phyloP scores from a whole-genome alignment of 2,113 vertebrate species.

The Apaloderma vittatum region DNA sequence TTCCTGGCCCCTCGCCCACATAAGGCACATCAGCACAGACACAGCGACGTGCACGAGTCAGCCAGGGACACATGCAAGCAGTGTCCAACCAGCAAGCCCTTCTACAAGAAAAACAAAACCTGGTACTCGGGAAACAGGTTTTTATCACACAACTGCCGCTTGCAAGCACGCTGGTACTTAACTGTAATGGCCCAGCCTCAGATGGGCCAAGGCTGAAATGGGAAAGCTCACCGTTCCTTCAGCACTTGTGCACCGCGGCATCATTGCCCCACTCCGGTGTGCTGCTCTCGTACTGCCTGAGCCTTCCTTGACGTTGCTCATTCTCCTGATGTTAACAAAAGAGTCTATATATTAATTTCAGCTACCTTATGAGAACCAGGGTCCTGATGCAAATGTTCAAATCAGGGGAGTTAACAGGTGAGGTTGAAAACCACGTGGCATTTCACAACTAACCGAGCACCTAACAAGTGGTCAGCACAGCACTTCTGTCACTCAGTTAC shows the following conservation, averaged over 20 bases:
- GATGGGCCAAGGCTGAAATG: background rate
- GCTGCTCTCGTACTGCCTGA: background rate
- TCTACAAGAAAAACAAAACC: background rate
- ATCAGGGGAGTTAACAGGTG: background rate
- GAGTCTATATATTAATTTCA: background rate
- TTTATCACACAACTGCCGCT: background rate
- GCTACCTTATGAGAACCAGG: background rate
- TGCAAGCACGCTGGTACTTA: background rate
- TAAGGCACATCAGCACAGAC: rapidly evolving
- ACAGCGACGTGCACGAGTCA: rapidly evolving
- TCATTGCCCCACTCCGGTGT: background rate
- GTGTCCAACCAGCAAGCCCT: background rate
- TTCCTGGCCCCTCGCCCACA: rapidly evolving
- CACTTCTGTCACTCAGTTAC: background rate
- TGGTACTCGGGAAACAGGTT: background rate
- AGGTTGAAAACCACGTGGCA: background rate
- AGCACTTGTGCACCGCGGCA: background rate
- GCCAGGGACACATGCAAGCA: background rate
- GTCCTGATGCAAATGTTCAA: background rate
- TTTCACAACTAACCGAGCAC: background rate
- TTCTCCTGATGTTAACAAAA: background rate
- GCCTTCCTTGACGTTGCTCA: background rate
- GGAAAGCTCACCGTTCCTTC: background rate
- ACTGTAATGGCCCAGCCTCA: background rate
- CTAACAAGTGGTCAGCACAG: background rate